Evolutionary conservation across 2,888 invertebrate species (phyloP), one percentile per base, ranked within the genome.

Genomic region (Dasysyrphus albostriatus): DNA sequence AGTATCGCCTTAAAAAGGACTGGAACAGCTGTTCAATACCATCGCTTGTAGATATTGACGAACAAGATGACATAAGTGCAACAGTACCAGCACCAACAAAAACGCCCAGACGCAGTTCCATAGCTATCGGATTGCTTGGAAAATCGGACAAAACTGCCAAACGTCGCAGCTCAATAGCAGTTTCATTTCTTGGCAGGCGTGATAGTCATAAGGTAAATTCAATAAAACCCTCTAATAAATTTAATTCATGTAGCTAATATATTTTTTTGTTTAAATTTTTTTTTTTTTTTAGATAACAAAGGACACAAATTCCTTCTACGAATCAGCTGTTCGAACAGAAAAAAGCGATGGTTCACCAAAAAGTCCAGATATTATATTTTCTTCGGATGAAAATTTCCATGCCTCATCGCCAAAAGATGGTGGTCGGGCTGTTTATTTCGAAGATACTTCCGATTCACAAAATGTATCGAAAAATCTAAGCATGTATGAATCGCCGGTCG

Each of bases 151-250:
- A 92, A 88, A 89, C 88, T 82, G 90, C 91, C 73, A 93, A 93
- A 89, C 89, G 93, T 87, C 92, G 93, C 88, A 93, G 93, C 88
- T 93, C 93, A 39, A 93, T 90, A 91, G 94, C 91, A 89, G 91
- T 91, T 24, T 90, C 92, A 34, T 91, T 93, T 83, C 87, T 93
- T 81, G 88, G 91, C 88, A 89, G 93, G 88, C 91, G 92, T 72
- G 92, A 92, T 81, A 91, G 83, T 88, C 90, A 89, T 88, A 92
- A 92, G 91, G 92, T 92, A 69, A 90, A 32, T 79, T 24, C 12
- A 8, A 69, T 39, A 5, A 32, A 44, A 2, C 7, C 6, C 0
- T 4, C 5, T 3, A 24, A 29, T 3, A 24, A 29, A 29, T 3
- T 54, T 49, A 10, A 1, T 6, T 49, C 10, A 19, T n/a, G n/a